Conservation (phyloP, 2,797 vertebrate species). For the Pampus argenteus region DNA sequence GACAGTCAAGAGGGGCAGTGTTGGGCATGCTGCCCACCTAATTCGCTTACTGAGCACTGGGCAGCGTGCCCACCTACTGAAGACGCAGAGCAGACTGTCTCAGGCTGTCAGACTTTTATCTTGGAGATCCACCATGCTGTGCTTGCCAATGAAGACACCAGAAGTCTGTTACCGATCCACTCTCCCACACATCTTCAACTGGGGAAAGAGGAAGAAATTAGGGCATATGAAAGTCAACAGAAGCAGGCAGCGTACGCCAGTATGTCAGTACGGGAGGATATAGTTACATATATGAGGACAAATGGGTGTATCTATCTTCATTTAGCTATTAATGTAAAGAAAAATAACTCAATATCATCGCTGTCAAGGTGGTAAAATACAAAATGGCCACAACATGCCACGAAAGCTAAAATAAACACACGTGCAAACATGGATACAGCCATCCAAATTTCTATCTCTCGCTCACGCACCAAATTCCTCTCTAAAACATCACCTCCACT, state of each 20-base stretch:
- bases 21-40: constrained; percentile 68
- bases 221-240: constrained; percentile 55
- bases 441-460: constrained; percentile 51
- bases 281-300: constrained; percentile 23
- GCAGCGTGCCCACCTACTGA: constrained; percentile 66
- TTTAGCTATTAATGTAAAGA: constrained; percentile 34
- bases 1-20: constrained; percentile 67
- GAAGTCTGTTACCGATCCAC: constrained; percentile 60
- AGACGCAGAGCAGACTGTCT: constrained; percentile 66
- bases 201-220: constrained; percentile 38
- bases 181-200: constrained; percentile 58
- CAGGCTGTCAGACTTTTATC: constrained; percentile 71
- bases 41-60: constrained; percentile 74
- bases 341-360: constrained; percentile 30
- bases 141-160: constrained; percentile 70
- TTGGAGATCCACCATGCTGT: constrained; percentile 68
- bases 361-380: constrained; percentile 20
- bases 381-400: neutral
- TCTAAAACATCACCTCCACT: constrained; percentile 77
- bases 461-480: constrained; percentile 41
- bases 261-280: constrained; percentile 32
- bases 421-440: constrained; percentile 1
- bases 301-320: constrained; percentile 11
- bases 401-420: constrained; percentile 14
- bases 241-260: constrained; percentile 16